These are phyloP conservation scores for Scaptodrosophila lebanonensis DNA, from an alignment of 1,140 invertebrate species.

Conservation along the genomic window DNA sequence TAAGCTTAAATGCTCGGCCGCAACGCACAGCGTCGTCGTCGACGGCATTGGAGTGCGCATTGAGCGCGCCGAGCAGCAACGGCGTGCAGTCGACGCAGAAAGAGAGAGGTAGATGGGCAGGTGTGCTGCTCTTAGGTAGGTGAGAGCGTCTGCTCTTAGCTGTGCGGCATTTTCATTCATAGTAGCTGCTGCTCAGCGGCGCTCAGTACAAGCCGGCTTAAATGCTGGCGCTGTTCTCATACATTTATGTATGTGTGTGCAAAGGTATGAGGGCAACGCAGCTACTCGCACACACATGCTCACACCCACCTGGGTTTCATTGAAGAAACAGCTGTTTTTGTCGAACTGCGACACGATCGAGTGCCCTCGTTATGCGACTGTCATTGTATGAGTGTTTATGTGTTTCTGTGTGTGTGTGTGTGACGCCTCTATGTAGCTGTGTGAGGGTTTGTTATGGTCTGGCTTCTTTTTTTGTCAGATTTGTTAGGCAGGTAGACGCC, in stretches of 20 bases:
- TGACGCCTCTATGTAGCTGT: neutral
- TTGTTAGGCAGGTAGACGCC: slow-evolving; percentile 45
- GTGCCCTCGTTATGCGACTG: slow-evolving; percentile 64
- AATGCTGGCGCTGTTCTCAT: no score
- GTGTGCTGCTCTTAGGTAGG: slow-evolving; percentile 56
- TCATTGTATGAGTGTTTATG: slow-evolving; percentile 23
- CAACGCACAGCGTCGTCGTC: slow-evolving; percentile 4
- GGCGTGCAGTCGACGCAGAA: slow-evolving; percentile 36
- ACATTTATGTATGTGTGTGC: slow-evolving; percentile 11
- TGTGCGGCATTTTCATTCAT: slow-evolving; percentile 55
- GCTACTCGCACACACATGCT: neutral
- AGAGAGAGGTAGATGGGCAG: slow-evolving; percentile 60
- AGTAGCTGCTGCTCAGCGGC: no score
- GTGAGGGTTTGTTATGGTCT: slow-evolving; percentile 3
- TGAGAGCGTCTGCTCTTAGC: slow-evolving; percentile 15
- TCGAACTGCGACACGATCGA: slow-evolving; percentile 69
- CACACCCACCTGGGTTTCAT: slow-evolving; percentile 65
- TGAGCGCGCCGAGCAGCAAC: slow-evolving; percentile 28
- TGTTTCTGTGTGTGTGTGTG: neutral
- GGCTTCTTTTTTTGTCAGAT: neutral
- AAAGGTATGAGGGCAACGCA: slow-evolving; percentile 30
- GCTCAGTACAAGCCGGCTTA: no score
- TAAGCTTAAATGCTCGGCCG: slow-evolving; percentile 64
- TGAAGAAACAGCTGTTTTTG: slow-evolving; percentile 68
- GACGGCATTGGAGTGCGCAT: slow-evolving; percentile 18